Evolutionary conservation across 2,113 vertebrate species (phyloP), one percentile per base, ranked within the genome.

Genomic region (Spea bombifrons): DNA sequence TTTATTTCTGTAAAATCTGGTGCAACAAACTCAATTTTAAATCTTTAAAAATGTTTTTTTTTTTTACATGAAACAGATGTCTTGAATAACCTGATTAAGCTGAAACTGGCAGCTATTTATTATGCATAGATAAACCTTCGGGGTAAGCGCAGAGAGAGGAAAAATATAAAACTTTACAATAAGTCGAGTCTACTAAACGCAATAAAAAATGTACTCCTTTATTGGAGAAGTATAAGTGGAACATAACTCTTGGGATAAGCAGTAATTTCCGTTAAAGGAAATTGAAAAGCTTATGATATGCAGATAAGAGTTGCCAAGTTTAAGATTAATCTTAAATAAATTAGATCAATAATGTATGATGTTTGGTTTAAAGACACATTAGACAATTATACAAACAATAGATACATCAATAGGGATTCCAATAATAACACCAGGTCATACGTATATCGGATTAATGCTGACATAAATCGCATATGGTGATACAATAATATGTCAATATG

Each of bases 251-350:
- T 16, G 61, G 61, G 61, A 30, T 64, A 64, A 17, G 17, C n/a
- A 17, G 61, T 64, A 64, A 64, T 64, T 64, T 64, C 17, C 61
- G 4, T 64, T 64, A 30, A 17, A 64, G 61, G 61, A 64, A 64
- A 64, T 64, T 64, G n/a, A 16, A 30, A 8, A 30, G 61, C 61
- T 64, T 64, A 16, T 30, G 30, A 16, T 17, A 64, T 30, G 13
- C 30, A 64, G 8, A 30, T 16, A 64, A 8, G 4, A 59, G 7
- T 13, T 59, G 10, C 12, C 15, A 59, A 59, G 55, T 13, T 8
- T 59, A 59, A 59, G 8, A 13, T 9, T 59, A 59, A 59, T 59
- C 55, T 13, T 4, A 12, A 9, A 59, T 9, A 59, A 2, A 13
- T 9, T 13, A 59, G 55, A 59, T 59, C 9, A 59, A 59, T 59